These are phyloP conservation scores for Scaptodrosophila latifasciaeformis DNA, from an alignment of 2,888 invertebrate genomes.

Conservation along the genomic window DNA sequence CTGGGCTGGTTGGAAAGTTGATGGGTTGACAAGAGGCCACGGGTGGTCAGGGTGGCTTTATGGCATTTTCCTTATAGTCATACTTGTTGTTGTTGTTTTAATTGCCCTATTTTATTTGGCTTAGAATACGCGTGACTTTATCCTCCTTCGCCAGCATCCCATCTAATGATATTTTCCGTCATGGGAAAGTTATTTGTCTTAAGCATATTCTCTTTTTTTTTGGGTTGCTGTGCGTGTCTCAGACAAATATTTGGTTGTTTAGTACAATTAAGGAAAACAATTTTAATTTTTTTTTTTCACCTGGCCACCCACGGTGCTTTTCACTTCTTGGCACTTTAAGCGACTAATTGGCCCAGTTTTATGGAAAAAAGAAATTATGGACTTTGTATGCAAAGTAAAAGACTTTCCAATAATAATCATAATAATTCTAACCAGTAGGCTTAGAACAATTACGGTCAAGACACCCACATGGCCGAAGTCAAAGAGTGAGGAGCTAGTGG, in stretches of 20 bases:
- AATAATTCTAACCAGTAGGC: conserved; percentile 41
- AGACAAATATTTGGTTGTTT: not conserved
- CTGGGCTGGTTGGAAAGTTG: conserved; percentile 12
- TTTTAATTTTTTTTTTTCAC: no score
- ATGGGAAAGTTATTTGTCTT: conserved; percentile 53
- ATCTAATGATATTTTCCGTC: conserved; percentile 53
- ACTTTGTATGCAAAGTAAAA: conserved; percentile 59
- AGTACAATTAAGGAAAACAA: not conserved
- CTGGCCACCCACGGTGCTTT: no score
- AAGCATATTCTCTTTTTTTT: no score
- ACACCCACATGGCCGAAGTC: conserved; percentile 65
- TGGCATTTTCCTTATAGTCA: conserved; percentile 1
- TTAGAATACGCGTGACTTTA: conserved; percentile 49
- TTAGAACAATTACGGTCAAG: conserved; percentile 37
- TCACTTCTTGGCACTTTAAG: no score
- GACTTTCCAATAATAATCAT: conserved; percentile 29
- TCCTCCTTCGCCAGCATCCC: conserved; percentile 23
- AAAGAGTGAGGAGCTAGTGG: no score
- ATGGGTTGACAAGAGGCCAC: conserved; percentile 13
- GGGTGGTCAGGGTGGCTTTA: not conserved
- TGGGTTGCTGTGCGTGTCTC: not conserved
- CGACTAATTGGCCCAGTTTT: conserved; percentile 46
- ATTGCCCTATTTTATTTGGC: conserved; percentile 20
- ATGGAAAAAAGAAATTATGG: conserved; percentile 26
- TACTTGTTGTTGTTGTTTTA: conserved; percentile 6